Conservation (phyloP, 2,888 invertebrate genomes). For the Lasioglossum leucozonium region DNA sequence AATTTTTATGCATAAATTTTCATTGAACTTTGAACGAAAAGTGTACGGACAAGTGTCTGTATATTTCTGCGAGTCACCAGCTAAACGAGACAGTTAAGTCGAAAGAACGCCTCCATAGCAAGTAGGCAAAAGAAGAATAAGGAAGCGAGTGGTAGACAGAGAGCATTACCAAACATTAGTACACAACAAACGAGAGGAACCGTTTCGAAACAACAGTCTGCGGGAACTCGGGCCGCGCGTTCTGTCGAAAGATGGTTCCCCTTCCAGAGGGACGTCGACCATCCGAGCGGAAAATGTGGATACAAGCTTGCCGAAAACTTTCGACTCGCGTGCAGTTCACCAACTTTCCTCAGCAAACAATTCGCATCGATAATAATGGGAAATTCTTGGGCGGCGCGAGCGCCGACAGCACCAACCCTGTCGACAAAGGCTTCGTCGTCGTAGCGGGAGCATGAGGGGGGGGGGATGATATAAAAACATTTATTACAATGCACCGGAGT, state of each 20-base stretch:
- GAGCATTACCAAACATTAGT: neutral
- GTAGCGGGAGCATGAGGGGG: constrained; percentile 9
- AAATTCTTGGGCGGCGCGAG: constrained; percentile 8
- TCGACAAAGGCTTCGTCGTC: constrained; percentile 31
- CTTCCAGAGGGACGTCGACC: neutral
- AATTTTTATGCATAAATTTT: too few relatives aligned
- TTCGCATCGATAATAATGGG: constrained; percentile 28
- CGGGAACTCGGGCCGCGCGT: neutral
- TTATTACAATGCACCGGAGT: constrained; percentile 51
- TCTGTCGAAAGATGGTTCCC: neutral
- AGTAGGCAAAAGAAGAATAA: neutral
- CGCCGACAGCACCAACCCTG: neutral
- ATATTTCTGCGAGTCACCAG: neutral
- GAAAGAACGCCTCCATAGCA: neutral
- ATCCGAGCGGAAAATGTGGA: neutral
- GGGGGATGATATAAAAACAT: constrained; percentile 55
- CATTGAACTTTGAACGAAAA: neutral
- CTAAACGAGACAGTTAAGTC: neutral
- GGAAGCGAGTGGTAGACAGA: neutral
- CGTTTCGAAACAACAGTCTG: neutral
- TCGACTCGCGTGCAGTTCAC: neutral
- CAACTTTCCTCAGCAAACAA: neutral
- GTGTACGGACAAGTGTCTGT: neutral
- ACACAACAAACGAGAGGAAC: neutral
- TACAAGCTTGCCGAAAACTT: constrained; percentile 21